A percentile compares a stretch with the other conserved stretches of the same genome.
These are phyloP conservation scores for Eptatretus atami DNA, from an alignment of 2,797 vertebrate species.

Conservation along the genomic window DNA sequence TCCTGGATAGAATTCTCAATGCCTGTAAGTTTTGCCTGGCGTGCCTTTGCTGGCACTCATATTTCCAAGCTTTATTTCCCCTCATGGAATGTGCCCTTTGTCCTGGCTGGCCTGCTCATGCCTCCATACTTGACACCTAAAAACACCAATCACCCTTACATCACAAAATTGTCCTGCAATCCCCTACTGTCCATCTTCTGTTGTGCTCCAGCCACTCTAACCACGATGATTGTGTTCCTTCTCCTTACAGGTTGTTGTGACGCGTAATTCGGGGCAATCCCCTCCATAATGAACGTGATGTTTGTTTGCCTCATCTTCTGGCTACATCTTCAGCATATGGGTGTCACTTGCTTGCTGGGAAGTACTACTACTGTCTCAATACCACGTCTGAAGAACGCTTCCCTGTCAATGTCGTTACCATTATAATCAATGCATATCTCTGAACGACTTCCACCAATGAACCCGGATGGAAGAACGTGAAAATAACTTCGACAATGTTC, in stretches of 20 bases:
- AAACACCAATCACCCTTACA: too few relatives aligned
- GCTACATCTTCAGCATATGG: slow-evolving; percentile 97
- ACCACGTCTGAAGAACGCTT: slow-evolving; percentile 14
- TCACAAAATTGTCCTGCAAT: too few relatives aligned
- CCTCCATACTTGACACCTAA: too few relatives aligned
- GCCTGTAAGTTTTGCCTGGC: too few relatives aligned
- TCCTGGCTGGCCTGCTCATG: too few relatives aligned
- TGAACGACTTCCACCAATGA: slow-evolving; percentile 15
- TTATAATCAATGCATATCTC: slow-evolving; percentile 14
- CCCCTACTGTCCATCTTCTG: too few relatives aligned
- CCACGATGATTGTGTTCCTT: too few relatives aligned
- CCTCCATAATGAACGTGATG: slow-evolving; percentile 92
- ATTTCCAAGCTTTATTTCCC: too few relatives aligned
- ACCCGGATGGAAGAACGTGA: slow-evolving; percentile 41
- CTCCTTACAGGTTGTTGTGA: slow-evolving; percentile 53
- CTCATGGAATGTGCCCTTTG: too few relatives aligned
- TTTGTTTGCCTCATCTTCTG: slow-evolving; percentile 98
- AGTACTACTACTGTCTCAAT: slow-evolving; percentile 39
- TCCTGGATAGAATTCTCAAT: too few relatives aligned
- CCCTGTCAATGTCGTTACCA: slow-evolving; percentile 15
- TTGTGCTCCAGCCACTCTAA: too few relatives aligned
- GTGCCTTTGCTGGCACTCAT: too few relatives aligned
- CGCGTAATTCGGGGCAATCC: slow-evolving; percentile 74
- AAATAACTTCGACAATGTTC: slow-evolving; percentile 86
- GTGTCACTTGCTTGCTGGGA: slow-evolving; percentile 77